phyloP scores from a whole-genome alignment of 2,113 vertebrate species.

The Clarias macrocephalus region DNA sequence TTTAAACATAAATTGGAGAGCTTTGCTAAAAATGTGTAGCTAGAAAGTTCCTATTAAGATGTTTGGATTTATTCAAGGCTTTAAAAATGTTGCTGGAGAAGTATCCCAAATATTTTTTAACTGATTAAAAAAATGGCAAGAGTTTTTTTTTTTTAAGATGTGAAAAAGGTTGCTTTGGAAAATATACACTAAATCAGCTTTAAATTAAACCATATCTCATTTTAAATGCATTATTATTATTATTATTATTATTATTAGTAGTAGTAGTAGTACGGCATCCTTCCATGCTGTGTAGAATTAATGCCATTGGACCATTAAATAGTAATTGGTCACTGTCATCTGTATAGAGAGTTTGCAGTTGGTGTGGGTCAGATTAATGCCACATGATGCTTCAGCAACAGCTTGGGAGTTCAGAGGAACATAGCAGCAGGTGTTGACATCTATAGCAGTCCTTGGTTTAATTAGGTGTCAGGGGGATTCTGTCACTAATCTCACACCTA shows the following conservation, averaged over 20 bases:
- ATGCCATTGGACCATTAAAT: background rate
- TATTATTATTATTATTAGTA: no score
- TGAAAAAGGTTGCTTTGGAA: background rate
- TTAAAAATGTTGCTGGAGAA: background rate
- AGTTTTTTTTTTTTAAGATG: background rate
- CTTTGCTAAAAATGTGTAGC: background rate
- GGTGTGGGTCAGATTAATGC: background rate
- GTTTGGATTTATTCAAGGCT: background rate
- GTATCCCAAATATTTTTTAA: background rate
- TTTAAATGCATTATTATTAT: background rate
- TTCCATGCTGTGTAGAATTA: background rate
- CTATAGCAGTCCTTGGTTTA: slow-evolving; percentile 44
- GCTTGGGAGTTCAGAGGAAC: background rate
- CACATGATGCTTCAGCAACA: background rate
- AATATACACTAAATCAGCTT: background rate
- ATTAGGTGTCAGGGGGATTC: slow-evolving; percentile 57
- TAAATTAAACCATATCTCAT: background rate
- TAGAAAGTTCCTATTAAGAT: background rate
- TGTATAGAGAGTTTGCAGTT: background rate
- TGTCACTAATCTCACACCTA: slow-evolving; percentile 41
- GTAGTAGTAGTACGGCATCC: no score
- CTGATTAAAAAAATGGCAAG: background rate
- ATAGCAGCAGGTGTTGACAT: slow-evolving; percentile 30
- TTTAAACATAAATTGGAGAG: background rate
- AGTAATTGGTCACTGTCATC: background rate